phyloP scores from a whole-genome alignment of 2,113 vertebrate species.

The Hiodon tergisus region DNA sequence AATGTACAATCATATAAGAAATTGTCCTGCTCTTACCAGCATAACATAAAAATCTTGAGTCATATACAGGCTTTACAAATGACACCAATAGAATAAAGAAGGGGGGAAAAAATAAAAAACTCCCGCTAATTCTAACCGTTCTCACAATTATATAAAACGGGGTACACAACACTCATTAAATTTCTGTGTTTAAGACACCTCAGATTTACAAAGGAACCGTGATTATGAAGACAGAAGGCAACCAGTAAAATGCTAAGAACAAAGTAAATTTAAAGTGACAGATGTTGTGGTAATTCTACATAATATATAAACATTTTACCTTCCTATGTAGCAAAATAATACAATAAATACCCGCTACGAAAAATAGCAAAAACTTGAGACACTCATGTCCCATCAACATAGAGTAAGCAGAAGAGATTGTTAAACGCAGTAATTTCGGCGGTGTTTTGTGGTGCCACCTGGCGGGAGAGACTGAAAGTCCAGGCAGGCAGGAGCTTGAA shows the following conservation, averaged over 20 bases:
- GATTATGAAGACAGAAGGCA: not conserved
- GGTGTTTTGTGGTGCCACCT: slow-evolving; percentile 15
- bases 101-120: no score
- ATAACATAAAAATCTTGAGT: not conserved
- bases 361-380: slow-evolving; percentile 2
- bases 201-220: slow-evolving; percentile 18
- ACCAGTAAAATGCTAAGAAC: not conserved
- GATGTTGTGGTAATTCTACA: not conserved
- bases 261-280: not conserved
- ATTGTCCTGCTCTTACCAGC: not conserved
- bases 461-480: slow-evolving; percentile 1
- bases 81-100: not conserved
- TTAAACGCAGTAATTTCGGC: slow-evolving; percentile 47
- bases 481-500: not conserved
- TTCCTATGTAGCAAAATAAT: not conserved
- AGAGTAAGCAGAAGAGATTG: slow-evolving; percentile 39
- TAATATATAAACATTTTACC: slow-evolving; percentile 1
- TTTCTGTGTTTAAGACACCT: no score
- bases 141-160: slow-evolving; percentile 16
- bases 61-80: not conserved
- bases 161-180: slow-evolving; percentile 26
- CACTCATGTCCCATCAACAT: slow-evolving; percentile 26
- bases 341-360: not conserved
- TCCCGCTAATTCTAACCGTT: not conserved
- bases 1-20: no score